phyloP scores from a whole-genome alignment of 2,888 invertebrate species.

The Halocaridina rubra region DNA sequence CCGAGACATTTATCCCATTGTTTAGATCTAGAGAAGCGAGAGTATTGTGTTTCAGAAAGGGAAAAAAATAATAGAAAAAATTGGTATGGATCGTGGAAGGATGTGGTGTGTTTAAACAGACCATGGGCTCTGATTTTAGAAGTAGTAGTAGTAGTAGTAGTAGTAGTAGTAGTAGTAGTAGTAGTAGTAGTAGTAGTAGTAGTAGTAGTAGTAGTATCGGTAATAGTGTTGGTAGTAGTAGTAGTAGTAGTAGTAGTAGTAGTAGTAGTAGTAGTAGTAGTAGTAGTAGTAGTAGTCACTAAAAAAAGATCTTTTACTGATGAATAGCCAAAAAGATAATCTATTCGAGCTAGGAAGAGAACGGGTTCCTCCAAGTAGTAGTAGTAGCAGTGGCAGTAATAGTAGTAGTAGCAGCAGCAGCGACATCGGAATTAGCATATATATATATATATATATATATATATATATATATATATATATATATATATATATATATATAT shows the following conservation, averaged over 20 bases:
- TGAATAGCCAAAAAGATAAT: not conserved
- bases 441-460: not conserved
- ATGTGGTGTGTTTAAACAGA: no score
- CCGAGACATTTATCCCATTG: no score
- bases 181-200: constrained; percentile 3
- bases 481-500: constrained; percentile 13
- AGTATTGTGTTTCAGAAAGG: no score
- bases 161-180: not conserved
- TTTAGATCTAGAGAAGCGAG: no score
- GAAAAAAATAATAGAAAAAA: no score
- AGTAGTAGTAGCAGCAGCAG: not conserved
- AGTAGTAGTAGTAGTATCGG: not conserved
- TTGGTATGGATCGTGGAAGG: no score
- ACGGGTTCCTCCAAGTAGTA: not conserved
- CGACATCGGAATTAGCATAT: not conserved
- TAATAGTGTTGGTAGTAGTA: not conserved
- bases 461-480: constrained; percentile 5
- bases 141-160: not conserved
- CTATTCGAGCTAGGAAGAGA: not conserved
- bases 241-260: not conserved
- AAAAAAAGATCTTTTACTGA: not conserved
- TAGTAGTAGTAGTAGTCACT: constrained; percentile 1
- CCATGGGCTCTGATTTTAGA: no score
- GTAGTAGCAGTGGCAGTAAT: not conserved
- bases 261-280: constrained; percentile 4